A percentile compares a stretch with the other conserved stretches of the same genome.
Evolutionary conservation across 2,797 vertebrate species (phyloP).

Genomic region (Eurystomus glaucurus): DNA sequence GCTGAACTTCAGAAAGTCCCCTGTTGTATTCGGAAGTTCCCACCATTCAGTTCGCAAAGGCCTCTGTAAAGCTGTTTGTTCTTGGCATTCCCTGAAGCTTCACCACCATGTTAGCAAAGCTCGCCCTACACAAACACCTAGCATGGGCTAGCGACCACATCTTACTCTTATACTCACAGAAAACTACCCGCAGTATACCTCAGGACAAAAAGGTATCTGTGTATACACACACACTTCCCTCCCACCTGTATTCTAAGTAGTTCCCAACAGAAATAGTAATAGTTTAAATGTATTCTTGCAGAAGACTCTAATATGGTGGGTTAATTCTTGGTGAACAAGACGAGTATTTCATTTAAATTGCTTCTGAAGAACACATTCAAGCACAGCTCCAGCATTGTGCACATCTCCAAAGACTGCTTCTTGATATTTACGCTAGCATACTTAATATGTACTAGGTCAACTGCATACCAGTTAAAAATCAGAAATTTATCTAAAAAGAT

Average conservation of each 20-base stretch:
- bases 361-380: neutral
- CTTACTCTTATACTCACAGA: neutral
- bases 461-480: neutral
- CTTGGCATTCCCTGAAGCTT: neutral
- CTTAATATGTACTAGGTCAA: neutral
- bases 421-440: neutral
- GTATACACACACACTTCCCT: rapidly evolving
- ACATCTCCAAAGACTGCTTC: neutral
- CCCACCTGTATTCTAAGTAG: neutral
- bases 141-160: no score
- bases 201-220: rapidly evolving
- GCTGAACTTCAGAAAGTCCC: neutral
- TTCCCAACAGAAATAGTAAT: neutral
- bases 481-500: neutral
- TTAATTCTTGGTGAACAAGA: neutral
- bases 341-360: neutral
- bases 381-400: neutral
- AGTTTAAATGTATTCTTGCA: neutral
- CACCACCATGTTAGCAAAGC: neutral
- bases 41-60: neutral
- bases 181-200: neutral
- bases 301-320: neutral
- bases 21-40: neutral
- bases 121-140: neutral
- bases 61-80: neutral